Evolutionary conservation across 2,113 vertebrate genomes (phyloP), one percentile per base, ranked within the genome.

Genomic region (Leptosomus discolor): DNA sequence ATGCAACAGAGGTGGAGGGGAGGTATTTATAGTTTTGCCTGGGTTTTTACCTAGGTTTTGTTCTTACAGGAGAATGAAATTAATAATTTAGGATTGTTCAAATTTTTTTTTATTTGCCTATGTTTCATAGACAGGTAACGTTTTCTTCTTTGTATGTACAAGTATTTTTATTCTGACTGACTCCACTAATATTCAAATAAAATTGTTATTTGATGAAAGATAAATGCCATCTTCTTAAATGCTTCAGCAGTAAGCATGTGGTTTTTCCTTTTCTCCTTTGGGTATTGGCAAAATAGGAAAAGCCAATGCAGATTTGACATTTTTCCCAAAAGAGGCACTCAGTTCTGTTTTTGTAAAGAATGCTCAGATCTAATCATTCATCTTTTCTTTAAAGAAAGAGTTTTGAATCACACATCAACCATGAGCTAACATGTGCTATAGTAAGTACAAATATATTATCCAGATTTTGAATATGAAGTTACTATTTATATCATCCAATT

Each of bases 191-290:
- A 58, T 37, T 54, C 22, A 58, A 53, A 74, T 36, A 74, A 85
- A 75, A 75, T 51, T 77, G 73, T 79, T 93, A 36, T 86, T 73
- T 93, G 54, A 70, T 85, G 65, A 67, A 92, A 80, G 16, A 84
- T 56, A 70, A 83, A 88, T 74, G 26, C 41, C 63, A 63, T 30
- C 3, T 76, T 85, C 86, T 77, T 63, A 64, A 96, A 78, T 32
- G 8, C 10, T 77, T 91, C 51, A 50, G n/a, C 3, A 2, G 50
- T 30, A 92, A 85, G 46, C 32, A 71, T 6, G 6, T 8, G 69
- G 30, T 58, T 93, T 95, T 90, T 85, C 54, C 34, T 82, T 91
- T 92, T 68, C 61, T 79, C 50, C 34, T 70, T 70, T 22, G 16
- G 19, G 13, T 60, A 12, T 30, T 84, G 30, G 46, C 7, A 63